Conservation (phyloP, 2,888 invertebrate genomes). For the Pinctada fucata region DNA sequence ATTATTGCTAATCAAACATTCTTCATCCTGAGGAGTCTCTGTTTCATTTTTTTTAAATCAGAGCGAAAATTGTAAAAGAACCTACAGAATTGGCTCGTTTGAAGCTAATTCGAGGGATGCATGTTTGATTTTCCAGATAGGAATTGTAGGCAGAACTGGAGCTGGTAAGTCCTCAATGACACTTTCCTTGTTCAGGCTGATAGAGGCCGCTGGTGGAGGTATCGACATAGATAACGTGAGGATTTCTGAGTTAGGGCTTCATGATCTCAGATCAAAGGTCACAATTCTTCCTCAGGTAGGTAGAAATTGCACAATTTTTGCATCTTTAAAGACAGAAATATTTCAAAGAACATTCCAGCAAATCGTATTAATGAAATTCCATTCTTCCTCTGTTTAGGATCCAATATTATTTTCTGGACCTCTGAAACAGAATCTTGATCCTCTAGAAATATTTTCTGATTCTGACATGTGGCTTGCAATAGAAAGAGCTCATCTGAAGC, state of each 20-base stretch:
- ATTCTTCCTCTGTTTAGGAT: constrained; percentile 61
- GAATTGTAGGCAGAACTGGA: constrained; percentile 58
- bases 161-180: constrained; percentile 73
- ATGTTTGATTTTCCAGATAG: too few relatives aligned
- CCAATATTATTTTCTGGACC: constrained; percentile 76
- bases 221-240: constrained; percentile 68
- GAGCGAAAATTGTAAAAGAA: too few relatives aligned
- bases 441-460: constrained; percentile 69
- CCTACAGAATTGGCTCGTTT: too few relatives aligned
- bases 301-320: background rate
- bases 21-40: too few relatives aligned
- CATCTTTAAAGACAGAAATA: too few relatives aligned
- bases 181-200: constrained; percentile 68
- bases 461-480: constrained; percentile 72
- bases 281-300: constrained; percentile 63
- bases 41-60: too few relatives aligned
- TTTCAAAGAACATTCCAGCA: too few relatives aligned
- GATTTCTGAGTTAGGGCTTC: constrained; percentile 69
- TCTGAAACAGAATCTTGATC: constrained; percentile 75
- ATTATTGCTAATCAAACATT: too few relatives aligned
- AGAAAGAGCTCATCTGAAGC: constrained; percentile 71
- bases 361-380: too few relatives aligned
- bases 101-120: too few relatives aligned
- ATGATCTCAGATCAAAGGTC: constrained; percentile 64
- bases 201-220: constrained; percentile 64